These are phyloP conservation scores for Leptoclinus maculatus DNA, from an alignment of 2,797 vertebrate genomes.

Conservation along the genomic window DNA sequence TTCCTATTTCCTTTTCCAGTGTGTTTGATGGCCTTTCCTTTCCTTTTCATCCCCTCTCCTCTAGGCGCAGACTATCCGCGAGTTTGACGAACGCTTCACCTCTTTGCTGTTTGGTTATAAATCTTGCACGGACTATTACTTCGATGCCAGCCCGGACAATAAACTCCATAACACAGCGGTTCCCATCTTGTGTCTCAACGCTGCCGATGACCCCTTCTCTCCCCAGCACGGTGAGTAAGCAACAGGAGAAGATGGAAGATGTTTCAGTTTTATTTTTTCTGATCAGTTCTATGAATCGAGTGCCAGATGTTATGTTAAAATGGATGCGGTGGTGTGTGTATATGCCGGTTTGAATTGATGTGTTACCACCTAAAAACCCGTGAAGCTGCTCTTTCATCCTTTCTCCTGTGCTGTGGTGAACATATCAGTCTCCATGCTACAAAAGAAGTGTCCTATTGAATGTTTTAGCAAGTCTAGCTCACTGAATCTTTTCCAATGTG, in stretches of 20 bases:
- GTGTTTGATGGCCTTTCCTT: not conserved
- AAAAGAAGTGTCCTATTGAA: not conserved
- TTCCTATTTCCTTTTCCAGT: rapidly evolving
- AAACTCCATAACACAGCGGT: constrained; percentile 79
- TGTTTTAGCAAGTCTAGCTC: not conserved
- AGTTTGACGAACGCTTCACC: constrained; percentile 88
- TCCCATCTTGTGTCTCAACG: constrained; percentile 89
- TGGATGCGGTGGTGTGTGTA: not conserved
- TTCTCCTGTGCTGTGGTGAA: not conserved
- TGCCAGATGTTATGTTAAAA: not conserved
- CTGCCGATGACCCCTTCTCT: constrained; percentile 89
- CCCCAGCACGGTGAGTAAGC: constrained; percentile 77
- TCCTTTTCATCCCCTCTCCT: not conserved
- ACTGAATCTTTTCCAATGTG: not conserved
- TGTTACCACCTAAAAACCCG: not conserved
- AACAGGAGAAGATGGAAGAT: not conserved
- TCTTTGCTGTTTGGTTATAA: constrained; percentile 85
- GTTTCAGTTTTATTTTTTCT: not conserved
- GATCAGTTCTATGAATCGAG: not conserved
- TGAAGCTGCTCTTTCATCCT: not conserved
- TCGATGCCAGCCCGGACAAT: constrained; percentile 81
- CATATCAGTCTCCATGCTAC: not conserved
- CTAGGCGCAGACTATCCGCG: constrained; percentile 85
- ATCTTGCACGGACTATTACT: constrained; percentile 84
- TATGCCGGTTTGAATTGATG: not conserved